Percentiles rank a stretch among this genome's conserved stretches.
phyloP scores from a whole-genome alignment of 2,888 invertebrate genomes.

The Drosophila aldrichi region DNA sequence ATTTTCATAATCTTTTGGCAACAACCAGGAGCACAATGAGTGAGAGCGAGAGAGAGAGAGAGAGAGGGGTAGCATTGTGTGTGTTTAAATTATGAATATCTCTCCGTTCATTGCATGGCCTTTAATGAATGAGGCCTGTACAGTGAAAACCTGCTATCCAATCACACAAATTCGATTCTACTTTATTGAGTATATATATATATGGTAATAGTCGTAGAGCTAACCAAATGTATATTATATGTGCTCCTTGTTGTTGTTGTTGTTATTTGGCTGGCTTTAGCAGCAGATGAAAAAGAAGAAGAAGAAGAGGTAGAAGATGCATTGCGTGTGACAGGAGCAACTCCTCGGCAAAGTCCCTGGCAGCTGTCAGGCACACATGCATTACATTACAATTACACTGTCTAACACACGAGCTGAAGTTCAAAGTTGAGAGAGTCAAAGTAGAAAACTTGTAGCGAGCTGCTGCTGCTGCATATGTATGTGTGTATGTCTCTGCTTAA shows the following conservation, averaged over 20 bases:
- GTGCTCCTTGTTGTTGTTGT: background rate
- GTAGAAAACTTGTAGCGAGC: background rate
- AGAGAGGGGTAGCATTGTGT: slow-evolving; percentile 71
- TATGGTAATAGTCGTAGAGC: slow-evolving; percentile 35
- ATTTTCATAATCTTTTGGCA: slow-evolving; percentile 83
- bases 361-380: slow-evolving; percentile 52
- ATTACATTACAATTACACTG: slow-evolving; percentile 48
- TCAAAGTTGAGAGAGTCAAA: background rate
- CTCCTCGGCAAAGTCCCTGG: slow-evolving; percentile 54
- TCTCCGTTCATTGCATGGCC: slow-evolving; percentile 29
- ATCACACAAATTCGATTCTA: slow-evolving; percentile 42
- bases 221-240: slow-evolving; percentile 36
- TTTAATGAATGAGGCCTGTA: slow-evolving; percentile 52
- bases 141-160: slow-evolving; percentile 34
- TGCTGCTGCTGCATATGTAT: background rate
- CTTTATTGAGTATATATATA: slow-evolving; percentile 13
- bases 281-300: background rate
- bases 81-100: slow-evolving; percentile 64
- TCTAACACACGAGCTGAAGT: slow-evolving; percentile 13
- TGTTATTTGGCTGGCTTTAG: slow-evolving; percentile 3
- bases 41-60: slow-evolving; percentile 69
- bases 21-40: slow-evolving; percentile 50
- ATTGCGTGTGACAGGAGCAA: slow-evolving; percentile 57
- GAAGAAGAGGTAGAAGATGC: slow-evolving; percentile 6
- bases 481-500: too few relatives aligned